phyloP scores from a whole-genome alignment of 2,113 vertebrate species.

The Macquaria ambigua region DNA sequence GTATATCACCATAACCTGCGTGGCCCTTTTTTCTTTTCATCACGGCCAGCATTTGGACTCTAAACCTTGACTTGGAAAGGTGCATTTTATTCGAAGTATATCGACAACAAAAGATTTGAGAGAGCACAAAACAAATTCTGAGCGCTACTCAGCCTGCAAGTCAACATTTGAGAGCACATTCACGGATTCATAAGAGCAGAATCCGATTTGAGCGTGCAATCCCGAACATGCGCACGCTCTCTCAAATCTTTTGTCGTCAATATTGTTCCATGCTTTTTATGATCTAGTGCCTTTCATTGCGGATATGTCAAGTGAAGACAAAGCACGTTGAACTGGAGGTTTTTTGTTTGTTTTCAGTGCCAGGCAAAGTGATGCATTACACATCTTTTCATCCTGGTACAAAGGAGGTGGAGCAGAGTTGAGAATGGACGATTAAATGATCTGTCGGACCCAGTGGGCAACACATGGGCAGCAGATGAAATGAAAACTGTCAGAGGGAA shows the following conservation, averaged over 20 bases:
- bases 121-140: background rate
- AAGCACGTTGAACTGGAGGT: background rate
- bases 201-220: too few species aligned
- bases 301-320: constrained; percentile 1
- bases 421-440: constrained; percentile 41
- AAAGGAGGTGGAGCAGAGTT: constrained; percentile 12
- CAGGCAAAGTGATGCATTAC: constrained; percentile 25
- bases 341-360: constrained; percentile 29
- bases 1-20: background rate
- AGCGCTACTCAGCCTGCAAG: background rate
- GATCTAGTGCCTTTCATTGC: background rate
- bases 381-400: constrained; percentile 6
- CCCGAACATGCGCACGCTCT: too few species aligned
- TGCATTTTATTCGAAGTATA: background rate
- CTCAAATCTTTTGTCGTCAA: background rate
- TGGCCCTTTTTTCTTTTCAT: background rate
- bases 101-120: background rate
- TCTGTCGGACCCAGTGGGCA: constrained; percentile 37
- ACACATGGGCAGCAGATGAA: constrained; percentile 36
- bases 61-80: background rate
- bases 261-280: background rate
- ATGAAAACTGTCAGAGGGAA: constrained; percentile 49
- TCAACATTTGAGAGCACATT: background rate
- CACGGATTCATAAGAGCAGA: background rate
- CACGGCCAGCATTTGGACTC: background rate